Base-by-base conservation (phyloP, 2,113 vertebrate genomes). In the Axis porcinus region DNA sequence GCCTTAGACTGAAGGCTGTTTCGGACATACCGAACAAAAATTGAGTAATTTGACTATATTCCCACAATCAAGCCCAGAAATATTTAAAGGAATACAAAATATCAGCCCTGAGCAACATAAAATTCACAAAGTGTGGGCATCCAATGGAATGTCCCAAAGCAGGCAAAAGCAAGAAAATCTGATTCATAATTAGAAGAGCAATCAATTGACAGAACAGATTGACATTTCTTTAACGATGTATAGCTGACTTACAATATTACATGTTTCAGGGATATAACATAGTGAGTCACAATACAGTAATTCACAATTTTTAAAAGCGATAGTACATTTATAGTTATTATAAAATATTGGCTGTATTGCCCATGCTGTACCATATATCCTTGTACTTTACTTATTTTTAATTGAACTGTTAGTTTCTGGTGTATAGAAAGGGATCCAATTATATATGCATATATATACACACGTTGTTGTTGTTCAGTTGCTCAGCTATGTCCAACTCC, bases 51-150 rank as follows among this genome's bases (percentile, higher is more conserved):
- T 93, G 90, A 93, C 54, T 84, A 30, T 57, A 30, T 27, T 11
- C 11, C n/a, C 28, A 94, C 28, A 21, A 64, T 57, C 90, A 93
- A 92, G 55, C 4, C 84, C 50, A 67, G 54, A 92, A 88, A 85
- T 88, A 96, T 27, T 88, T 87, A 81, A 95, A 95, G 45, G 17
- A 85, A 93, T 87, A 93, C 15, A 84, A 93, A 95, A 78, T 45
- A 87, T 21, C 11, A 96, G 62, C 11, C 57, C 17, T 25, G 2
- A 43, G 33, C 36, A 91, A 85, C 16, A 64, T 45, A 93, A 93
- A 90, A 93, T 85, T 36, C 16, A 88, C 19, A 87, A 79, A 47
- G 30, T 76, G 25, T 85, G 40, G 40, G 17, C 19, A 88, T 36
- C 14, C 21, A 91, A 91, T 30, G 15, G 76, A 78, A 87, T 91